Conservation (phyloP, 2,888 invertebrate species). For the Drosophila paramelanica region DNA sequence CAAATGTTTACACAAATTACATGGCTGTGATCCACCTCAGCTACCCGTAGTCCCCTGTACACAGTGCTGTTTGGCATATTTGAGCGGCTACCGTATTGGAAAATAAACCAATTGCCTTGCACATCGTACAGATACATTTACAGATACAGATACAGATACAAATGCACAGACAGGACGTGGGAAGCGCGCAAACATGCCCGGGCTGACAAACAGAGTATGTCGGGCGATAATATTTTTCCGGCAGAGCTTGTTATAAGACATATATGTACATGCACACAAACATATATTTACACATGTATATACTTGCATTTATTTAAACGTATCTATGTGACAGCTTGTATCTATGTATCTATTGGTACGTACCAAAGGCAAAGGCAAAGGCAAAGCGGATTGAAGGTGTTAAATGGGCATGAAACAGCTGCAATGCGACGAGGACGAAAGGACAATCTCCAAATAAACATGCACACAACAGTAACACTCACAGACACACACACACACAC, state of each 20-base stretch:
- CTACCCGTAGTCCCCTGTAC: neutral
- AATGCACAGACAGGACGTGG: conserved; percentile 49
- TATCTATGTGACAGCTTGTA: conserved; percentile 23
- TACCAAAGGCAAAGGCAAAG: conserved; percentile 34
- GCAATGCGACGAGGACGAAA: conserved; percentile 70
- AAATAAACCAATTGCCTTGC: conserved; percentile 78
- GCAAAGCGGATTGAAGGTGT: conserved; percentile 75
- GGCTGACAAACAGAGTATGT: conserved; percentile 52
- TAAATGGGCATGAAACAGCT: conserved; percentile 82
- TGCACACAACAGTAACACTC: conserved; percentile 37
- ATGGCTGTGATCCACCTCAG: conserved; percentile 33
- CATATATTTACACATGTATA: conserved; percentile 14
- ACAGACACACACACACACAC: conserved; percentile 8
- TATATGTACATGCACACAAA: conserved; percentile 5
- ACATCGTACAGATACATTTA: conserved; percentile 67
- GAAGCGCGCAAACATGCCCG: conserved; percentile 55
- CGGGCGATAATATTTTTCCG: conserved; percentile 72
- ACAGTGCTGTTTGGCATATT: conserved; percentile 45
- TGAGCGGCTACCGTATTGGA: conserved; percentile 79
- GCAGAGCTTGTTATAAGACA: conserved; percentile 17
- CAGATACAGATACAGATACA: conserved; percentile 58
- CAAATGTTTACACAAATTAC: conserved; percentile 80
- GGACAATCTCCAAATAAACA: conserved; percentile 75
- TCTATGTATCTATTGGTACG: conserved; percentile 42
- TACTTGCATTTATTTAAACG: conserved; percentile 31